These are phyloP conservation scores for Carpatolechia fugitivella DNA, from an alignment of 2,888 invertebrate species.

Conservation along the genomic window DNA sequence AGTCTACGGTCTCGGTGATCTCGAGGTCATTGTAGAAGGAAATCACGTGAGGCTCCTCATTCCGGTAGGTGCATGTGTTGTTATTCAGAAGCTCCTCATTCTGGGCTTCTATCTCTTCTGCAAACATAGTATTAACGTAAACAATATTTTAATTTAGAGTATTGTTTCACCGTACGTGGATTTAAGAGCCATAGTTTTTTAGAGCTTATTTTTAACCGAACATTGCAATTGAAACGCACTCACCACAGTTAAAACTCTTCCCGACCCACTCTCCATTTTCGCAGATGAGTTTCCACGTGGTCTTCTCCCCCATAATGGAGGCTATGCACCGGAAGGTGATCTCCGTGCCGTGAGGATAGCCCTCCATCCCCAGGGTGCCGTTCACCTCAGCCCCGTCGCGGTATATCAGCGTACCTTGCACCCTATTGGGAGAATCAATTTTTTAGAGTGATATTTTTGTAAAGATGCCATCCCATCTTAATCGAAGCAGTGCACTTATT, in stretches of 20 bases:
- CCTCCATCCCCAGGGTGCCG: constrained; percentile 81
- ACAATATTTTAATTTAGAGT: no score
- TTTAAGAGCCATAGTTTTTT: no score
- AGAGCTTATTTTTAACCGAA: no score
- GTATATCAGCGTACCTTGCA: constrained; percentile 88
- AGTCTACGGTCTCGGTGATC: constrained; percentile 87
- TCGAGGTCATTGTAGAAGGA: constrained; percentile 90
- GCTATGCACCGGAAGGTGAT: constrained; percentile 91
- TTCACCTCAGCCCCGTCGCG: constrained; percentile 85
- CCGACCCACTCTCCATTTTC: constrained; percentile 93
- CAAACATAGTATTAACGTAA: constrained; percentile 15
- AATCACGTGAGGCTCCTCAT: constrained; percentile 88
- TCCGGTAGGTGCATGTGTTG: constrained; percentile 86
- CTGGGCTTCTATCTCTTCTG: constrained; percentile 71
- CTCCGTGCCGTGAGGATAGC: constrained; percentile 89
- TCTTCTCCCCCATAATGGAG: constrained; percentile 88
- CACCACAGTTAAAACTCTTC: constrained; percentile 88
- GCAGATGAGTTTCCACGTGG: constrained; percentile 91
- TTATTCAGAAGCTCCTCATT: constrained; percentile 79
- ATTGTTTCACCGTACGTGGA: no score
- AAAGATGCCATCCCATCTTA: background rate
- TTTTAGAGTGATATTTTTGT: background rate
- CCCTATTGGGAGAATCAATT: constrained; percentile 56
- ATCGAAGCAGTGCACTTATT: no score
- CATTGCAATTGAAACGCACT: no score